Base-by-base conservation (phyloP, 2,113 vertebrate species). In the Paedocypris sp. region DNA sequence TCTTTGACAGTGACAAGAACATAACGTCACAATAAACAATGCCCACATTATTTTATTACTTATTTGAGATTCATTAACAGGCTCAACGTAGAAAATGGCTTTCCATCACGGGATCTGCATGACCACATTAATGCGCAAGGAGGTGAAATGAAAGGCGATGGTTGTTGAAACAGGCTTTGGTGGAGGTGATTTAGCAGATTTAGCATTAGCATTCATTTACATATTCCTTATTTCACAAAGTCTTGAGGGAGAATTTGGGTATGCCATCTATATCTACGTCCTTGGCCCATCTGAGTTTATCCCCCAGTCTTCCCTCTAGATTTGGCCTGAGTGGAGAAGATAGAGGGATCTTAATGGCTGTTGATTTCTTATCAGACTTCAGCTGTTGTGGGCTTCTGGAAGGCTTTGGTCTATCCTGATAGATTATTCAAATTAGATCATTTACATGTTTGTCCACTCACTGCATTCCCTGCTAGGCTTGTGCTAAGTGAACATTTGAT, bases 111-210 rank as follows among this genome's bases (percentile, higher is more conserved):
- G 60, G 69, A 73, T 71, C 71, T 77, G 69, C 71, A 74, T 60
- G 73, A 72, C 71, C 66, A 73, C 50, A 65, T 60, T 43, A 56
- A 58, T 67, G 72, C 48, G 9, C 5, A 46, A 65, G 45, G 67
- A 77, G 75, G 78, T 77, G 75, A 82, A 79, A 76, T 72, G 70
- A 83, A 82, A 82, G 78, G 42, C 70, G 18, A 42, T 20, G 39
- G 22, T 19, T 47, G 57, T 61, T 70, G 42, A 67, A 68, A 46
- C 53, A 29, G 52, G 15, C 64, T 75, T 48, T 25, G 46, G 41
- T 73, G 31, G 11, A 36, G 29, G 13, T 62, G 65, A 72, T 71
- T 68, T 32, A 70, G 77, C 64, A 58, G 69, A 66, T 67, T 73
- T 73, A 77, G 64, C 56, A 43, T 78, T 80, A 72, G 75, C 75